phyloP scores from a whole-genome alignment of 2,797 vertebrate genomes.

The Bradypus variegatus region DNA sequence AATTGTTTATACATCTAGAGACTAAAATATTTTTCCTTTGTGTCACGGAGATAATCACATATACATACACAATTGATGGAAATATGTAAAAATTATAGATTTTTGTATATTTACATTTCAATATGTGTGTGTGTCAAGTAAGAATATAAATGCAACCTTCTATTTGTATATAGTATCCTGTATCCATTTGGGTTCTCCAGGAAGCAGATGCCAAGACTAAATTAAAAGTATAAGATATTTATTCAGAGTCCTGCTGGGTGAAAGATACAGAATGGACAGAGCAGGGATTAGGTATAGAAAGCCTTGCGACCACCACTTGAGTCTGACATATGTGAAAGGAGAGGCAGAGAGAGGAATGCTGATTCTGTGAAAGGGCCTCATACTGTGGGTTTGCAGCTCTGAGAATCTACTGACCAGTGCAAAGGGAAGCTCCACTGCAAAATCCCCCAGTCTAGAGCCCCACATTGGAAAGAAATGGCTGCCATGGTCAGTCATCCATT shows the following conservation, averaged over 20 bases:
- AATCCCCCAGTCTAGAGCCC: not conserved
- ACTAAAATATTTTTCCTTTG: not conserved
- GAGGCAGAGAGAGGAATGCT: not conserved
- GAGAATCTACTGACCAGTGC: not conserved
- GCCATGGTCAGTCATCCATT: not conserved
- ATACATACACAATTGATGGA: not conserved
- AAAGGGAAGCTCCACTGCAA: not conserved
- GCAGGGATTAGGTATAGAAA: not conserved
- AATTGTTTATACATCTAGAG: not conserved
- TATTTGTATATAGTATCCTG: not conserved
- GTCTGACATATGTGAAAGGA: not conserved
- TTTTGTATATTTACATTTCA: not conserved
- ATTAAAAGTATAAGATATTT: not conserved
- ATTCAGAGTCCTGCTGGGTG: not conserved
- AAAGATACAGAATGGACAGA: not conserved
- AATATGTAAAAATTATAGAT: not conserved
- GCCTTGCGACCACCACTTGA: not conserved
- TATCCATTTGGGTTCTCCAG: not conserved
- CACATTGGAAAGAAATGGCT: not conserved
- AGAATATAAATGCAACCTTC: too few species aligned
- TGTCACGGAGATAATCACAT: not conserved
- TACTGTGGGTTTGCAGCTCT: fast-evolving
- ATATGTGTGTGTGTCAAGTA: not conserved
- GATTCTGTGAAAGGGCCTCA: not conserved
- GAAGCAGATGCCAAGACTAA: not conserved